These are phyloP conservation scores for Asarcornis scutulata DNA, from an alignment of 2,113 vertebrate genomes.

Conservation along the genomic window DNA sequence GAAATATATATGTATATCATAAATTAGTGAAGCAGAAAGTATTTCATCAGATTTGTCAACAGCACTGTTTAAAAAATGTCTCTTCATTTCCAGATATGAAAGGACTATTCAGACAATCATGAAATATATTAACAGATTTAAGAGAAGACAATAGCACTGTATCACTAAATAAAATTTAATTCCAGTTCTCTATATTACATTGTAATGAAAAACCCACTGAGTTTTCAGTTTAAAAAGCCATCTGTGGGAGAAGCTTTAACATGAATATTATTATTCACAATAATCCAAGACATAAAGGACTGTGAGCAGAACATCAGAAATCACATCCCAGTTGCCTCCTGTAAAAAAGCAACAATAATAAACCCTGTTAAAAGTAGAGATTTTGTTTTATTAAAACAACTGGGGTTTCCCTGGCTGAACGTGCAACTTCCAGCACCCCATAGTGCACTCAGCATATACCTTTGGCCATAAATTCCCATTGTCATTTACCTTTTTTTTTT, in stretches of 20 bases:
- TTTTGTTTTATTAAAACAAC: not conserved
- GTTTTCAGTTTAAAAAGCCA: not conserved
- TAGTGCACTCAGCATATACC: not conserved
- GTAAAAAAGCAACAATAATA: not conserved
- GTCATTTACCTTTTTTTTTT: not conserved
- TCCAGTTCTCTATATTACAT: not conserved
- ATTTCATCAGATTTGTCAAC: not conserved
- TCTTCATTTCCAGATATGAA: not conserved
- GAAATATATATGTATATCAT: not conserved
- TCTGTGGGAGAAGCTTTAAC: not conserved
- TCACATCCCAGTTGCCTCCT: not conserved
- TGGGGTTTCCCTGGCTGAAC: not conserved
- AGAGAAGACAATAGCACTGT: not conserved
- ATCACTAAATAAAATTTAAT: not conserved
- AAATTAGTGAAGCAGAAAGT: not conserved
- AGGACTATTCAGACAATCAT: not conserved
- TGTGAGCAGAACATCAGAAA: not conserved
- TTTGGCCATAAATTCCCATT: not conserved
- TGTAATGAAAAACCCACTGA: not conserved
- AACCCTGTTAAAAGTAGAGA: not conserved
- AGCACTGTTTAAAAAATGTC: not conserved
- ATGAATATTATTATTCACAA: not conserved
- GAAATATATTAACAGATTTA: not conserved
- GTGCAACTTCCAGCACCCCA: not conserved
- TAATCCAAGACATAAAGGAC: not conserved